These are phyloP conservation scores for Pseudococcus viburni DNA, from an alignment of 2,888 invertebrate species.

Conservation along the genomic window DNA sequence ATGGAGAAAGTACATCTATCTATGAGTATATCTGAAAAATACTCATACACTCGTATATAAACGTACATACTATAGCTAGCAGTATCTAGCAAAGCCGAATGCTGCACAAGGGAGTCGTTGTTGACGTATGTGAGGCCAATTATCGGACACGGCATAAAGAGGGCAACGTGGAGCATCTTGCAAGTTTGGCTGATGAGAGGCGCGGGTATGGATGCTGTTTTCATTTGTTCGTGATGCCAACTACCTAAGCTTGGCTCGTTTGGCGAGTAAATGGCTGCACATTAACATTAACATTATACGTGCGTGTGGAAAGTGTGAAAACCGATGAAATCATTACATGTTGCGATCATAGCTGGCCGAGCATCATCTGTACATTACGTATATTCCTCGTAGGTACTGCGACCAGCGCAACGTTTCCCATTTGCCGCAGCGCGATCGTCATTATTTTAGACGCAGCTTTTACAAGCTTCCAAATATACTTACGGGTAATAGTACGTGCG, in stretches of 20 bases:
- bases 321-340: conserved; percentile 36
- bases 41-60: not conserved
- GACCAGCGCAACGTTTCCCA: not conserved
- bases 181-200: not conserved
- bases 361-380: not conserved
- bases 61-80: not conserved
- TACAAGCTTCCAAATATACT: not conserved
- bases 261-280: conserved; percentile 25
- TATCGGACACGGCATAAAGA: conserved; percentile 1
- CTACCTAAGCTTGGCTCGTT: conserved; percentile 28
- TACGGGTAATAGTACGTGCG: not conserved
- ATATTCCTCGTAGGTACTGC: not conserved
- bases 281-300: conserved; percentile 31
- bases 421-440: conserved; percentile 18
- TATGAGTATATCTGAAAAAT: not conserved
- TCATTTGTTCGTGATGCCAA: conserved; percentile 15
- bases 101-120: conserved; percentile 35
- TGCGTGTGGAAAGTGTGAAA: not conserved
- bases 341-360: conserved; percentile 29
- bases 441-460: conserved; percentile 31
- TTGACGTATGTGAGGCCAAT: conserved; percentile 43
- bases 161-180: not conserved
- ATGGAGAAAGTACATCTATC: not conserved
- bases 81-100: not conserved
- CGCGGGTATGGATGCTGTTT: not conserved